These are phyloP conservation scores for Neodontobutis hainanensis DNA, from an alignment of 2,113 vertebrate genomes.

Conservation along the genomic window DNA sequence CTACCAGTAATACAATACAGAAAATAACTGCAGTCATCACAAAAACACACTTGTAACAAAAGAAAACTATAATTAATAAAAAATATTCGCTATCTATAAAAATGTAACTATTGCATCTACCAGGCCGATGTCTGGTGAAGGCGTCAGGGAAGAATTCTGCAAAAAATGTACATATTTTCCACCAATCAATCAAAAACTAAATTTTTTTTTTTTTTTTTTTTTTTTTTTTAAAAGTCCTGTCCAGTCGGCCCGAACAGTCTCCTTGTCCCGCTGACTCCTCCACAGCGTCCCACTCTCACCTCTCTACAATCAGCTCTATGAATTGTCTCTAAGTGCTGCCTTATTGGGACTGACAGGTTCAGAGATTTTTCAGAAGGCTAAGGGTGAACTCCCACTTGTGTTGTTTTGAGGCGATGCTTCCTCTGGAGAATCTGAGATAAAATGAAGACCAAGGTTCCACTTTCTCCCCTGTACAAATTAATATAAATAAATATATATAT, in stretches of 20 bases:
- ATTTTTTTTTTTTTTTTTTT: background rate
- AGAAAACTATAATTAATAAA: no score
- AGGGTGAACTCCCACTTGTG: slow-evolving; percentile 56
- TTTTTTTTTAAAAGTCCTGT: background rate
- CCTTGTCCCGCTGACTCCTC: background rate
- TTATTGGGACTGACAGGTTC: slow-evolving; percentile 62
- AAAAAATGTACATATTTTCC: slow-evolving; percentile 10
- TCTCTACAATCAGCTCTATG: no score
- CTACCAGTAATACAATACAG: background rate
- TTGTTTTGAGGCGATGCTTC: slow-evolving; percentile 55
- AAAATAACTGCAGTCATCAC: background rate
- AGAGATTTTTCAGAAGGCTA: slow-evolving; percentile 43
- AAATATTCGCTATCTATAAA: no score
- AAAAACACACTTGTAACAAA: background rate
- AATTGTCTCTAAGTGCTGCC: slow-evolving; percentile 65
- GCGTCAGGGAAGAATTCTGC: slow-evolving; percentile 8
- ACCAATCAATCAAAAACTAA: background rate
- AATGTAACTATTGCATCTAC: background rate
- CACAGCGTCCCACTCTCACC: slow-evolving; percentile 39
- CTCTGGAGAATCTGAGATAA: slow-evolving; percentile 49
- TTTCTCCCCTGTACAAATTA: slow-evolving; percentile 82
- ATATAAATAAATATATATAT: slow-evolving; percentile 81
- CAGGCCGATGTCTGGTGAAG: slow-evolving; percentile 2
- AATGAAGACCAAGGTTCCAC: slow-evolving; percentile 78
- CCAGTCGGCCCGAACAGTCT: no score